phyloP scores from a whole-genome alignment of 2,113 vertebrate species.

The Phylloscopus whistleri region DNA sequence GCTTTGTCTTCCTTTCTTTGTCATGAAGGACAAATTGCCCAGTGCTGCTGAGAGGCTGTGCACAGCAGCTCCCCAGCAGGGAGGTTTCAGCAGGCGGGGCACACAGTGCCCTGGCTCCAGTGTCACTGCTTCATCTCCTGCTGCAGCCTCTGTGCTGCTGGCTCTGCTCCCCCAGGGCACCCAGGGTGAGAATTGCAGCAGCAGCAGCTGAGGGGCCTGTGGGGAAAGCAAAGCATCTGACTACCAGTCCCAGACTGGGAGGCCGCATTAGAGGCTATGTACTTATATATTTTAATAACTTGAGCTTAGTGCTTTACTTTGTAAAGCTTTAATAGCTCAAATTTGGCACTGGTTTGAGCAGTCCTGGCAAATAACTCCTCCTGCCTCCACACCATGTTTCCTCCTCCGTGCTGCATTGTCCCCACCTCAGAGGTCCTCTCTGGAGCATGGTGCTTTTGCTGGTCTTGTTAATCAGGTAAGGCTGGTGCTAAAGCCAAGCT shows the following conservation, averaged over 20 bases:
- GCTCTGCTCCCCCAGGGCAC: neutral
- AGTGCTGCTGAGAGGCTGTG: rapidly evolving
- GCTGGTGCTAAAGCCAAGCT: neutral
- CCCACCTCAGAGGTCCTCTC: neutral
- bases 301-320: neutral
- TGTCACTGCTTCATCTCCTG: neutral
- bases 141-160: neutral
- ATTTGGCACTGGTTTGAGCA: neutral
- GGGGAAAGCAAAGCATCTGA: neutral
- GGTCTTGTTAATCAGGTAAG: neutral
- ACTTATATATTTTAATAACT: neutral
- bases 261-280: neutral
- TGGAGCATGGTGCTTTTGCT: neutral
- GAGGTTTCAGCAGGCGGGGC: neutral
- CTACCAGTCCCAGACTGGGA: neutral
- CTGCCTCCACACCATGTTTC: neutral
- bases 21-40: neutral
- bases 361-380: neutral
- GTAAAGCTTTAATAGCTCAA: neutral
- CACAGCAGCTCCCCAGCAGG: rapidly evolving
- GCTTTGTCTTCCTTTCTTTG: neutral
- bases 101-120: neutral
- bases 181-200: neutral
- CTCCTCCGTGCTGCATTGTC: neutral
- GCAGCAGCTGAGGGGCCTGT: neutral